phyloP scores from a whole-genome alignment of 1,140 invertebrate genomes.

The Nasonia vitripennis region DNA sequence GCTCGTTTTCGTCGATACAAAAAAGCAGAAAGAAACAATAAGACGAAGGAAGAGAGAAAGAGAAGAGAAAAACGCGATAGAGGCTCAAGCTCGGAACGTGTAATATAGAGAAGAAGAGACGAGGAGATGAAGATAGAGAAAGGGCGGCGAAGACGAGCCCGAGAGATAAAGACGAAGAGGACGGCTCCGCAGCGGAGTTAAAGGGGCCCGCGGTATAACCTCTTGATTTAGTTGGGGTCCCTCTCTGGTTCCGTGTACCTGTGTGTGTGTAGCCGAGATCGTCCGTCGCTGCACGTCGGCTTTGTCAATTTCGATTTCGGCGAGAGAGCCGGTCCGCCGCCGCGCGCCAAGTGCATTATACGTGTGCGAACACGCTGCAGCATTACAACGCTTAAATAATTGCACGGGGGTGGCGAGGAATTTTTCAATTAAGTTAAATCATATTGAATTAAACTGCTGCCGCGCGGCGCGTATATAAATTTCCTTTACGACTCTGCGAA shows the following conservation, averaged over 20 bases:
- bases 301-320: conserved; percentile 26
- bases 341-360: neutral
- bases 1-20: conserved; percentile 16
- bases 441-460: conserved; percentile 23
- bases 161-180: conserved; percentile 34
- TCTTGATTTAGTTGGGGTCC: conserved; percentile 64
- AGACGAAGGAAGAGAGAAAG: neutral
- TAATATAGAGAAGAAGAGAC: conserved; percentile 8
- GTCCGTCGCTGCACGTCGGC: neutral
- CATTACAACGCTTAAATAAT: conserved; percentile 24
- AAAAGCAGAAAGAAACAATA: conserved; percentile 15
- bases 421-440: conserved; percentile 39
- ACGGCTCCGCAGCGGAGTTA: conserved; percentile 12
- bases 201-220: conserved; percentile 55
- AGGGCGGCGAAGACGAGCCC: conserved; percentile 16
- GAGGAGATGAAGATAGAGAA: conserved; percentile 37
- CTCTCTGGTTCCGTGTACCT: neutral
- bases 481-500: neutral
- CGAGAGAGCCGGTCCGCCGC: conserved; percentile 23
- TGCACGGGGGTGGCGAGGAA: conserved; percentile 8
- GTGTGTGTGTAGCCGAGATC: neutral
- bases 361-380: neutral
- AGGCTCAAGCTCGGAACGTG: neutral
- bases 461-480: neutral
- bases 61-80: neutral